Conservation (phyloP, 2,797 vertebrate species). For the Muraenolepis orangiensis region DNA sequence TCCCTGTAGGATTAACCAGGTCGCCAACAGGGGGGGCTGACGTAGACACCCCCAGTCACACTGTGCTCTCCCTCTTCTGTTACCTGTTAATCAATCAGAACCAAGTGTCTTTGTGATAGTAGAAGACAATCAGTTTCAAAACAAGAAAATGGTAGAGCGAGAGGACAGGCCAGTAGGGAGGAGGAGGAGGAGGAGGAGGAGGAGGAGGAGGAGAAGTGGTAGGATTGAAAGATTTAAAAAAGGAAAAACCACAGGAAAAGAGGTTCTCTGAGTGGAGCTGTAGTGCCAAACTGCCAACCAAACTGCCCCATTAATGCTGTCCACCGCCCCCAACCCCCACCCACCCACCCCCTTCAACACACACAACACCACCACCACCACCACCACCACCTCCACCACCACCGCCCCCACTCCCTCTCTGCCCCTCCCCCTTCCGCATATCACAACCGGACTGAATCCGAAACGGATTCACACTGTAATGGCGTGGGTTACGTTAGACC, state of each 20-base stretch:
- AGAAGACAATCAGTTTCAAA: constrained; percentile 86
- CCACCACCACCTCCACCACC: neutral
- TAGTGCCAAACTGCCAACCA: constrained; percentile 59
- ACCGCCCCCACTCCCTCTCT: neutral
- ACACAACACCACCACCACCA: constrained; percentile 9
- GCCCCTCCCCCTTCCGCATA: neutral
- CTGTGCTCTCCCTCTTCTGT: constrained; percentile 81
- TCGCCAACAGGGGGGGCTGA: constrained; percentile 61
- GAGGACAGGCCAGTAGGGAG: constrained; percentile 71
- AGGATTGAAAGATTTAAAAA: constrained; percentile 10
- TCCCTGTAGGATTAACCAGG: constrained; percentile 47
- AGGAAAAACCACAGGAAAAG: constrained; percentile 62
- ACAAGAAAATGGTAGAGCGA: constrained; percentile 74
- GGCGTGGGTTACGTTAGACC: neutral
- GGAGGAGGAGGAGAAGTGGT: constrained; percentile 36
- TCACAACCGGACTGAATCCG: constrained; percentile 16
- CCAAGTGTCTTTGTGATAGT: constrained; percentile 86
- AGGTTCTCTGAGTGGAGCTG: constrained; percentile 66
- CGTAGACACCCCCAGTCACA: constrained; percentile 75
- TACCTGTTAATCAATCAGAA: constrained; percentile 84
- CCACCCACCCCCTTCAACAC: constrained; percentile 10
- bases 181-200: constrained; percentile 47
- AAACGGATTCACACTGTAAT: neutral
- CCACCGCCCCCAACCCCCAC: constrained; percentile 1
- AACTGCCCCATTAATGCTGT: constrained; percentile 30